Conservation (phyloP, 1,140 invertebrate species). For the Propsilocerus akamusi region DNA sequence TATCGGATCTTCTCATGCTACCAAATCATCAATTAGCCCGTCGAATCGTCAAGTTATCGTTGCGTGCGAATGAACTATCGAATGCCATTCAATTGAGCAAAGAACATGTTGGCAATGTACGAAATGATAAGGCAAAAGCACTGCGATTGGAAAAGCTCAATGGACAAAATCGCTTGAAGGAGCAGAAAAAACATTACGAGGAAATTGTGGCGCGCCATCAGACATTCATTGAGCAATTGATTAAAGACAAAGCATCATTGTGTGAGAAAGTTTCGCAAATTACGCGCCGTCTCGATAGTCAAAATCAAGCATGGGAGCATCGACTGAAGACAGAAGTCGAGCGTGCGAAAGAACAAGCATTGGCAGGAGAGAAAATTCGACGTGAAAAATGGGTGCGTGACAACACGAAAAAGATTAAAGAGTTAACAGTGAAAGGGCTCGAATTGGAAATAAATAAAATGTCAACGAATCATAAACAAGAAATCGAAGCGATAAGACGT, state of each 20-base stretch:
- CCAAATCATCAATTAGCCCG: constrained; percentile 23
- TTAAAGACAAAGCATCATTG: constrained; percentile 42
- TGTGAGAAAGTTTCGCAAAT: constrained; percentile 44
- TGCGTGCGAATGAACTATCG: constrained; percentile 22
- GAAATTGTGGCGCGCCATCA: constrained; percentile 39
- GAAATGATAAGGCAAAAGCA: constrained; percentile 18
- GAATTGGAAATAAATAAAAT: constrained; percentile 49
- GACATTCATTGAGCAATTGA: constrained; percentile 46
- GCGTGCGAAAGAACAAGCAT: constrained; percentile 37
- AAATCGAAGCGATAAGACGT: constrained; percentile 33
- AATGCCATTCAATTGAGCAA: constrained; percentile 23
- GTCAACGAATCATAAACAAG: constrained; percentile 37
- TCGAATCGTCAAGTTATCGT: constrained; percentile 16
- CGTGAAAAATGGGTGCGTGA: constrained; percentile 45
- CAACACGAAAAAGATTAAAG: constrained; percentile 55
- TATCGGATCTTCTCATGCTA: constrained; percentile 21
- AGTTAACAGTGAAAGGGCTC: constrained; percentile 51
- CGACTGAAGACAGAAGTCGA: constrained; percentile 41
- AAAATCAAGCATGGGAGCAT: constrained; percentile 35
- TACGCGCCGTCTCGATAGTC: constrained; percentile 25
- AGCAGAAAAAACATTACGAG: constrained; percentile 45
- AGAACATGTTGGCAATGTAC: constrained; percentile 18
- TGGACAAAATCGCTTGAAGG: constrained; percentile 23
- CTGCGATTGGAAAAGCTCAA: constrained; percentile 18
- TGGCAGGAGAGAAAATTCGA: constrained; percentile 42